A percentile compares a stretch with the other conserved stretches of the same genome.
phyloP scores from a whole-genome alignment of 2,888 invertebrate genomes.

The Globia sparganii region DNA sequence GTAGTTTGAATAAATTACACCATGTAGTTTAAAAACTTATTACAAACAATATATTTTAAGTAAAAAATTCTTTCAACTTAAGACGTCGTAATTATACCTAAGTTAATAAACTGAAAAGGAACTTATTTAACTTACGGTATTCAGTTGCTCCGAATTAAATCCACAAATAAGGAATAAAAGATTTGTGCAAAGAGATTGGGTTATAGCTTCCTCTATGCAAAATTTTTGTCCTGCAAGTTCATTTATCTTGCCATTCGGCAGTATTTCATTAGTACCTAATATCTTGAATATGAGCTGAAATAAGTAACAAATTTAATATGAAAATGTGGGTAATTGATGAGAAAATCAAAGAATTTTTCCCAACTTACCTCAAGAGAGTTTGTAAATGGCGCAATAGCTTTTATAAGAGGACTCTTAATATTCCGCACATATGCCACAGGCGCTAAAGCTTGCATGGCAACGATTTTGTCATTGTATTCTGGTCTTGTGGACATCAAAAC shows the following conservation, averaged over 20 bases:
- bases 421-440: slow-evolving; percentile 90
- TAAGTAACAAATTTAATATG: background rate
- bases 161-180: slow-evolving; percentile 91
- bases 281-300: slow-evolving; percentile 81
- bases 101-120: background rate
- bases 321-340: background rate
- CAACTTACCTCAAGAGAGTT: slow-evolving; percentile 87
- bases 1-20: background rate
- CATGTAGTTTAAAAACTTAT: background rate
- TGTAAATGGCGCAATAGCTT: slow-evolving; percentile 84
- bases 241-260: slow-evolving; percentile 89
- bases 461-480: slow-evolving; percentile 91
- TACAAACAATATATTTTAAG: background rate
- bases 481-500: slow-evolving; percentile 90
- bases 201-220: slow-evolving; percentile 88
- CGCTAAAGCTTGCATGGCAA: slow-evolving; percentile 90
- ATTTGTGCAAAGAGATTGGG: slow-evolving; percentile 90
- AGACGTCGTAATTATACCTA: background rate
- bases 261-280: slow-evolving; percentile 89
- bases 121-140: slow-evolving; percentile 81
- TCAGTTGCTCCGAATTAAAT: slow-evolving; percentile 87
- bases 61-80: background rate
- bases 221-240: slow-evolving; percentile 84
- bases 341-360: background rate
- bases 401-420: slow-evolving; percentile 87